phyloP scores from a whole-genome alignment of 2,113 vertebrate genomes.

The Seriola dumerili region DNA sequence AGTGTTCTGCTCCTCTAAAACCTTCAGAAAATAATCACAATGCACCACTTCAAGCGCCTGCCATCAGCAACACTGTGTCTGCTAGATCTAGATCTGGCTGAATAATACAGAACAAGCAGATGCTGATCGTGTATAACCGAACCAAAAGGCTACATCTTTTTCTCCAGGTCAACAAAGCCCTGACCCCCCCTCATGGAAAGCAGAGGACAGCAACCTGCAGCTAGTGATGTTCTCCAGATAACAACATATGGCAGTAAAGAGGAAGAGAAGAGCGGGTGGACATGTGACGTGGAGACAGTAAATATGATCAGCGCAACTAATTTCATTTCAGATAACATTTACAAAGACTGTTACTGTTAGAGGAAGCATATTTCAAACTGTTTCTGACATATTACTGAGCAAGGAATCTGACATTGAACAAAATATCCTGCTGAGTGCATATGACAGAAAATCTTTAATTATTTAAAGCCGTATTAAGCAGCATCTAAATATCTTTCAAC shows the following conservation, averaged over 20 bases:
- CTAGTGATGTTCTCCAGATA: not conserved
- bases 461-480: not conserved
- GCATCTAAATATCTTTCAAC: not conserved
- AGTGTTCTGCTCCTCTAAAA: conserved; percentile 8
- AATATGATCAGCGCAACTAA: conserved; percentile 34
- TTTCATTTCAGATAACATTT: conserved; percentile 27
- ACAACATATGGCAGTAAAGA: conserved; percentile 29
- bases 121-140: not conserved
- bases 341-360: not conserved
- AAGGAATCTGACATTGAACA: not conserved
- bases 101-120: conserved; percentile 19
- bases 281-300: conserved; percentile 52
- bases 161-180: conserved; percentile 5
- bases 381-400: not conserved
- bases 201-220: not conserved
- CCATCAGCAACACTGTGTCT: not conserved
- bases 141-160: not conserved
- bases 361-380: conserved; percentile 8
- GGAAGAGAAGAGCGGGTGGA: conserved; percentile 32
- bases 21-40: conserved; percentile 20
- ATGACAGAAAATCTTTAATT: conserved; percentile 2
- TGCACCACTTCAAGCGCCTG: not conserved
- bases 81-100: not conserved
- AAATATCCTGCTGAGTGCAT: not conserved
- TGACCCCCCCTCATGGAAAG: not conserved